phyloP scores from a whole-genome alignment of 92 coral and sea anemone species.

The Chrysogorgia sp. region DNA sequence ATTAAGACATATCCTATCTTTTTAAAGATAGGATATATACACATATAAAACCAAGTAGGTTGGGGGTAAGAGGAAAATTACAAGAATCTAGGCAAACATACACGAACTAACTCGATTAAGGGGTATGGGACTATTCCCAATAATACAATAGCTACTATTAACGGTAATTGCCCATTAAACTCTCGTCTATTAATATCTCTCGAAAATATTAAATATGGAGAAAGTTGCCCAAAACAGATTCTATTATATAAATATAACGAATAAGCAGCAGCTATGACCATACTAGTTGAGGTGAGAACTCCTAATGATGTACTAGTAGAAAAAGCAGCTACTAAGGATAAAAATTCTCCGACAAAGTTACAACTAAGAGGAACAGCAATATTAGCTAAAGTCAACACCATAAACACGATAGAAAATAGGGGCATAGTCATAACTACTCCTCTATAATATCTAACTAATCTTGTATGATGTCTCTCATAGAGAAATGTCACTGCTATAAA shows the following conservation, averaged over 20 bases:
- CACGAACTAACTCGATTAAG: constrained; percentile 58
- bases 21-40: too few species aligned
- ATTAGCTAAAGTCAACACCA: constrained; percentile 72
- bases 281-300: constrained; percentile 66
- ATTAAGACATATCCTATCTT: too few species aligned
- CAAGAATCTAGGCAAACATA: constrained; percentile 21
- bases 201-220: constrained; percentile 66
- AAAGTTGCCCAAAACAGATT: constrained; percentile 75
- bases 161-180: constrained; percentile 35
- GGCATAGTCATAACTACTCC: constrained; percentile 79
- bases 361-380: constrained; percentile 82
- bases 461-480: constrained; percentile 81
- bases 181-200: constrained; percentile 79
- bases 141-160: constrained; percentile 16
- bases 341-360: constrained; percentile 82
- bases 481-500: constrained; percentile 79
- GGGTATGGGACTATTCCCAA: constrained; percentile 61
- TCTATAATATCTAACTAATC: constrained; percentile 76
- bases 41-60: constrained; percentile 74
- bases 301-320: constrained; percentile 66
- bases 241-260: constrained; percentile 78
- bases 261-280: constrained; percentile 76
- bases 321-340: constrained; percentile 77
- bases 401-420: constrained; percentile 66
- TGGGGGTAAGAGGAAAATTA: not conserved